Evolutionary conservation across 2,113 vertebrate genomes (phyloP), one percentile per base, ranked within the genome.

Genomic region (Pimephales promelas): DNA sequence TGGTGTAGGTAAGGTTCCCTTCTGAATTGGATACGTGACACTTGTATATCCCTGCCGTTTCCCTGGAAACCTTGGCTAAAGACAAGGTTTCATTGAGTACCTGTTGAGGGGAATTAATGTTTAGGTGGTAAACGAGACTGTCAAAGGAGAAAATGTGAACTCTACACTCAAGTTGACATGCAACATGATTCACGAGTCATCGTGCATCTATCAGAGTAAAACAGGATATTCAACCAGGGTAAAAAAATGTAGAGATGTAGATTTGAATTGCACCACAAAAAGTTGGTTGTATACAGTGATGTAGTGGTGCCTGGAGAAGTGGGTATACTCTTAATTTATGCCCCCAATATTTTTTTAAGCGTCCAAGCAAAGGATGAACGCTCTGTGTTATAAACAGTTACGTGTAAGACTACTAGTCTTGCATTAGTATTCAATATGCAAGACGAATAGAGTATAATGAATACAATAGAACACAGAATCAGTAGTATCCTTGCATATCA

Each of bases 1-100:
- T 97, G 49, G 89, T 90, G 80, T 98, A 96, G 78, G 93, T 95
- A 88, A 96, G 45, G 10, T 95, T 96, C 88, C 97, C 97, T 90
- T 98, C 97, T 0, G 93, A 84, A 89, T 96, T 99, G 89, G 96
- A 95, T 1, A 97, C 97, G 0, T 97, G 96, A 91, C 98, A 99
- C 54, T 93, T 96, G 87, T 99, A 99, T 70, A 95, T 90, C 86
- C 98, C 97, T 0, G 96, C 93, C 1, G 91, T 94, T 90, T 94
- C 89, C 3, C 94, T 95, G 8, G 94, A 94, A 89, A 95, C 96
- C 0, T 82, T 88, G 0, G 85, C 90, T 80, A 99, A 93, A 90
- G 91, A 92, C 91, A 99, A 91, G 0, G 94, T 96, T 57, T 96
- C 98, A 57, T 98, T 98, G 87, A 92, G 93, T 85, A 98, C 96